Conservation (phyloP, 2,797 vertebrate species). For the Labroides dimidiatus region DNA sequence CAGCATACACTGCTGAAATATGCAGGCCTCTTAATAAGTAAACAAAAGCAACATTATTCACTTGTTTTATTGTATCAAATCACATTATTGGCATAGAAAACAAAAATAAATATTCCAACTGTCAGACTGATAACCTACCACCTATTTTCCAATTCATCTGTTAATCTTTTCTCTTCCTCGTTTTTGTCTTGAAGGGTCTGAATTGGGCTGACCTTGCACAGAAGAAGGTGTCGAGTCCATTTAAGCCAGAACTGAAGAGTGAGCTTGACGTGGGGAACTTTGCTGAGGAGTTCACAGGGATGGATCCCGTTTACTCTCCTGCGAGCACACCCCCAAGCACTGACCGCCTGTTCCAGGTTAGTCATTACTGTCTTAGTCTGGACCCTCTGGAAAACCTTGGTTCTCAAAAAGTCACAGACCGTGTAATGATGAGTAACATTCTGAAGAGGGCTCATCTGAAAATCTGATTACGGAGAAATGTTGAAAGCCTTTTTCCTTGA, state of each 20-base stretch:
- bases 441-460: background rate
- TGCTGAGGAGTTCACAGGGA: conserved; percentile 93
- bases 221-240: conserved; percentile 89
- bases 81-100: too few relatives aligned
- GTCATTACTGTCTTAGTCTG: background rate
- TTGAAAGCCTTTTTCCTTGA: too few relatives aligned
- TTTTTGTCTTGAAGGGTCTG: conserved; percentile 79
- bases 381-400: background rate
- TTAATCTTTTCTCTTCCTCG: conserved; percentile 15
- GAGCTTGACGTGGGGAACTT: conserved; percentile 95
- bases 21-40: too few relatives aligned
- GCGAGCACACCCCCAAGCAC: conserved; percentile 91
- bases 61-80: too few relatives aligned
- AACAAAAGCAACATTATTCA: too few relatives aligned
- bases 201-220: conserved; percentile 89
- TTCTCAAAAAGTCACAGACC: background rate
- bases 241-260: conserved; percentile 90
- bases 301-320: conserved; percentile 94
- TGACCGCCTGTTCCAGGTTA: conserved; percentile 90
- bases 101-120: too few relatives aligned
- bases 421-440: background rate
- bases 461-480: too few relatives aligned
- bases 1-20: too few relatives aligned
- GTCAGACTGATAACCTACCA: too few relatives aligned
- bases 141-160: background rate